Evolutionary conservation across 2,888 invertebrate genomes (phyloP).

Genomic region (Dolomedes plantarius): DNA sequence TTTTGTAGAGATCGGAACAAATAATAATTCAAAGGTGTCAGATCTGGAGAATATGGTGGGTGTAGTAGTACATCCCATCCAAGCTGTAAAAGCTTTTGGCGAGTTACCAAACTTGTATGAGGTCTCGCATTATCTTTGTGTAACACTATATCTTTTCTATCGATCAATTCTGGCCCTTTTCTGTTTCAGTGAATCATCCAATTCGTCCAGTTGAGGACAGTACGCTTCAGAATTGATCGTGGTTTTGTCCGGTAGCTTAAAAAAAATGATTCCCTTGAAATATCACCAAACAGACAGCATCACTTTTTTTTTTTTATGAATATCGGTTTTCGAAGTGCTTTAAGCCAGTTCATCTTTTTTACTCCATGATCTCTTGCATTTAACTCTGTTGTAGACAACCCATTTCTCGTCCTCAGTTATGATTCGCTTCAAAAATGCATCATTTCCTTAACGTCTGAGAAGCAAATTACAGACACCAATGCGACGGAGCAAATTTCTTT

Average conservation of each 20-base stretch:
- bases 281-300: background rate
- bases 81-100: no score
- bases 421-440: slow-evolving; percentile 20
- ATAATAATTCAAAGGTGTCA: no score
- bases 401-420: slow-evolving; percentile 52
- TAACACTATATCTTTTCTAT: no score
- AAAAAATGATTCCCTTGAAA: background rate
- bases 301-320: background rate
- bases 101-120: no score
- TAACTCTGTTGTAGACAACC: slow-evolving; percentile 40
- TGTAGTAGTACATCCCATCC: no score
- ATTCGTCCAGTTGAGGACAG: background rate
- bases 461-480: background rate
- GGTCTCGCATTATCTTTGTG: no score
- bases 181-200: slow-evolving; percentile 45
- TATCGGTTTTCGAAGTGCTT: no score
- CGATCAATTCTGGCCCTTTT: no score
- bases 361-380: no score
- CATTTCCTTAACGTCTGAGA: background rate
- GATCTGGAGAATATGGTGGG: no score
- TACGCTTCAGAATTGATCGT: background rate
- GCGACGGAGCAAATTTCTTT: background rate
- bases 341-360: slow-evolving; percentile 21
- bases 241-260: background rate
- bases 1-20: no score